phyloP scores from a whole-genome alignment of 2,113 vertebrate genomes.

The Crotalus tigris region DNA sequence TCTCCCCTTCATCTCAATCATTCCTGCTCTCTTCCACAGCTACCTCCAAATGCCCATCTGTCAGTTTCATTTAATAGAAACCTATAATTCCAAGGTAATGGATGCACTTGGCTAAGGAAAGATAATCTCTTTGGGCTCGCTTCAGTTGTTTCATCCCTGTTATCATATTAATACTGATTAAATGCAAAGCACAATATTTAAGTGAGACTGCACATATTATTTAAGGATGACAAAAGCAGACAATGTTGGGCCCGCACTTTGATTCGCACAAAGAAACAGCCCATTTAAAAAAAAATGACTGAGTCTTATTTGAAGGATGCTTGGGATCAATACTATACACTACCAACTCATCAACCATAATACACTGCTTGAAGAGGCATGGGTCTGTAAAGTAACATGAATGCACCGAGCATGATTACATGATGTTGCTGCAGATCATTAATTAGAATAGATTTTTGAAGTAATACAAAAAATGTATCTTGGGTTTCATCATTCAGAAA shows the following conservation, averaged over 20 bases:
- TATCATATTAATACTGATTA: conserved; percentile 70
- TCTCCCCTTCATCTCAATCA: conserved; percentile 28
- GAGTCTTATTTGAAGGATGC: not conserved
- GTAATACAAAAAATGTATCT: not conserved
- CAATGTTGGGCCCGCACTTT: conserved; percentile 47
- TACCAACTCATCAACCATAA: not conserved
- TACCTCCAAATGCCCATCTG: conserved; percentile 59
- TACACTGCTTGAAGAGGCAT: not conserved
- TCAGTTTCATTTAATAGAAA: conserved; percentile 61
- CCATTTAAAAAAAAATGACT: not conserved
- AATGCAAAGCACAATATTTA: conserved; percentile 52
- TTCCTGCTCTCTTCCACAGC: conserved; percentile 46
- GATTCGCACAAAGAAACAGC: not conserved
- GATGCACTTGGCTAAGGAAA: conserved; percentile 53
- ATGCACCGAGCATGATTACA: not conserved
- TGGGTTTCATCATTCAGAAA: not conserved
- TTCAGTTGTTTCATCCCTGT: conserved; percentile 63
- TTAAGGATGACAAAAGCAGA: conserved; percentile 47
- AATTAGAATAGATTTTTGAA: not conserved
- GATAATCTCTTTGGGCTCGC: conserved; percentile 59
- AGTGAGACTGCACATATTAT: conserved; percentile 54
- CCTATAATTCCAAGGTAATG: conserved; percentile 64
- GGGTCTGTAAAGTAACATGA: no score
- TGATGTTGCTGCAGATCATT: not conserved
- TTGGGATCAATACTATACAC: not conserved